Evolutionary conservation across 2,888 invertebrate genomes (phyloP).

Genomic region (Perizoma flavofasciatum): DNA sequence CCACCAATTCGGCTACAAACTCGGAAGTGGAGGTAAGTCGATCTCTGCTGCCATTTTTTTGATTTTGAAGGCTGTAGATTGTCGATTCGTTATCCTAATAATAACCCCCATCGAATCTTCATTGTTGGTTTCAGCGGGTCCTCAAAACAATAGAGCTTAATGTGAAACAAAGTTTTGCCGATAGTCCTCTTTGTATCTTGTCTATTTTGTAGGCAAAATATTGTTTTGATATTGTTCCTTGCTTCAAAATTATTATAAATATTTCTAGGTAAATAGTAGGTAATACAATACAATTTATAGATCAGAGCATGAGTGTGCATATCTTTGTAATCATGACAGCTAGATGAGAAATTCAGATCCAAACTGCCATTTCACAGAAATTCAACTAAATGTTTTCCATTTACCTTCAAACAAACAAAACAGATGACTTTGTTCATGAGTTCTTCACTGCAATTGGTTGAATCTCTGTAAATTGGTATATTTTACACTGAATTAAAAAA

Average conservation of each 20-base stretch:
- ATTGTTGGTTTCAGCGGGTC: slow-evolving; percentile 5
- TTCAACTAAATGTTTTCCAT: slow-evolving; percentile 3
- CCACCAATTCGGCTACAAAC: slow-evolving; percentile 59
- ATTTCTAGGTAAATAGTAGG: slow-evolving; percentile 1
- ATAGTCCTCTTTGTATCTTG: slow-evolving; percentile 4
- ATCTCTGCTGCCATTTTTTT: slow-evolving; percentile 64
- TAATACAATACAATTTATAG: slow-evolving; percentile 1
- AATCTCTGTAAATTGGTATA: too few species aligned
- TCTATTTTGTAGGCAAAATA: slow-evolving; percentile 1
- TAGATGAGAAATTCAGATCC: slow-evolving; percentile 1
- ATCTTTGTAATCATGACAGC: slow-evolving; percentile 1
- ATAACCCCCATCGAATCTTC: slow-evolving; percentile 10
- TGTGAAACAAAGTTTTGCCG: slow-evolving; percentile 10
- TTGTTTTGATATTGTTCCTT: slow-evolving; percentile 2
- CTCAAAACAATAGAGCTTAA: slow-evolving; percentile 9
- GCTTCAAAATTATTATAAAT: slow-evolving; percentile 7
- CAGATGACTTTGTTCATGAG: not conserved
- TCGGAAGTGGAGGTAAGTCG: slow-evolving; percentile 76
- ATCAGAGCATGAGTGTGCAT: slow-evolving; percentile 8
- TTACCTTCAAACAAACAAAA: slow-evolving; percentile 12
- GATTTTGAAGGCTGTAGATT: slow-evolving; percentile 45
- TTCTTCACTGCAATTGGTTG: not conserved
- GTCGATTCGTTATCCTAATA: slow-evolving; percentile 32
- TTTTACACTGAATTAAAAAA: too few species aligned
- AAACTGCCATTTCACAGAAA: slow-evolving; percentile 2